Evolutionary conservation across 2,888 invertebrate genomes (phyloP), one percentile per base, ranked within the genome.

Genomic region (Stictocephala bisonia): DNA sequence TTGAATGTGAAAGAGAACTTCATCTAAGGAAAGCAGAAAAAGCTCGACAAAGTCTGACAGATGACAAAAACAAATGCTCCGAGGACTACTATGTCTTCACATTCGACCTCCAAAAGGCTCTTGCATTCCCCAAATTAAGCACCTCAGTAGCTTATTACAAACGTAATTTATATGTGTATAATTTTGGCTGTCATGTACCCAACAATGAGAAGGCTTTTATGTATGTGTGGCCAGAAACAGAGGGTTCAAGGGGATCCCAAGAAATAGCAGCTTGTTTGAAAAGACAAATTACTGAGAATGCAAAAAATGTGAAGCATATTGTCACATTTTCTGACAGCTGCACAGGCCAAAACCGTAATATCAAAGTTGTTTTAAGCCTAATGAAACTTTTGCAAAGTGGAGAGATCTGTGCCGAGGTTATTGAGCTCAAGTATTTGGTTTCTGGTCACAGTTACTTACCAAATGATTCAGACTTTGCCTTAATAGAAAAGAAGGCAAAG

Each of bases 201-300:
- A 77, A 79, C 73, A 73, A 77, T 56, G 72, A 80, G 75, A 77
- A 76, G 73, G 78, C 77, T 71, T 75, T 79, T 31, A 81, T 80
- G 79, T 79, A 80, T 72, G 77, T 60, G 2, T 81, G 80, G 81
- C 76, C 80, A 74, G 81, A 81, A 78, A 79, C 79, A 3, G 27
- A 40, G 1, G 70, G 64, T 40, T 53, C 41, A 20, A 60, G 31
- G 13, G 74, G 74, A 1, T 70, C 70, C 6, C 58, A 71, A 56
- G 74, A 60, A 26, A 44, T 35, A 27, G 31, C 15, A 11, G 24
- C 11, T 24, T 64, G 74, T 29, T 11, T 71, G n/a, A 22, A 6
- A 4, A 53, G 18, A 68, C 67, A 72, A 13, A 40, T 72, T 4
- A 24, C 15, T 31, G 15, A 60, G 18, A 11, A 70, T 70, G 31